Conservation (phyloP, 2,113 vertebrate species). For the Talpa occidentalis region DNA sequence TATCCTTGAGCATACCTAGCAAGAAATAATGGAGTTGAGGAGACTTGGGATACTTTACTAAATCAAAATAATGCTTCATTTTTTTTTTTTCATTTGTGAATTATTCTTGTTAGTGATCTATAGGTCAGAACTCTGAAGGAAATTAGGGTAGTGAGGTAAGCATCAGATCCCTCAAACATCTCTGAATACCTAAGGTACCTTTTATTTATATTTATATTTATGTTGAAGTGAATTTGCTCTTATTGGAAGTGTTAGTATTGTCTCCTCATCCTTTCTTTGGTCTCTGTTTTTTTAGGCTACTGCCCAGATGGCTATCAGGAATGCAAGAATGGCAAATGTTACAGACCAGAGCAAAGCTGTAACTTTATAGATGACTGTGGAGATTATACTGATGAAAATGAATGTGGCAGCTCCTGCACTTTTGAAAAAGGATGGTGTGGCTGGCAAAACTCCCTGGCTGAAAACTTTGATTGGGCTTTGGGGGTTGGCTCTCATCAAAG, state of each 20-base stretch:
- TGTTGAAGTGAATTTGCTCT: conserved; percentile 61
- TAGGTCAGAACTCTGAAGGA: not conserved
- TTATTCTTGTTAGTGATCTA: not conserved
- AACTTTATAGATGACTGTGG: conserved; percentile 93
- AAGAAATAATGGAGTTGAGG: not conserved
- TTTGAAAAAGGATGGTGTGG: conserved; percentile 93
- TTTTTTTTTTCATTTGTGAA: not conserved
- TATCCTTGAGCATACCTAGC: not conserved
- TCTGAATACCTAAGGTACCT: conserved; percentile 54
- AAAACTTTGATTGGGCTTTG: conserved; percentile 91
- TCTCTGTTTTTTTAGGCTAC: conserved; percentile 82
- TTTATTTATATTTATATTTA: not conserved
- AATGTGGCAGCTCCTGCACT: conserved; percentile 92
- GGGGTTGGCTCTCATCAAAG: conserved; percentile 86
- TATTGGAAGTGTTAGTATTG: not conserved
- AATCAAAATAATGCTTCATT: not conserved
- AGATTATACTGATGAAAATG: conserved; percentile 91
- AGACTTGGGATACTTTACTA: not conserved
- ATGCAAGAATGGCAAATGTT: conserved; percentile 90
- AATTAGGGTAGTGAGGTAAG: not conserved
- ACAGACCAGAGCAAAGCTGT: conserved; percentile 87
- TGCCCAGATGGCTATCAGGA: conserved; percentile 85
- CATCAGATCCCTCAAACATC: conserved; percentile 47
- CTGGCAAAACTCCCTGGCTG: conserved; percentile 92
- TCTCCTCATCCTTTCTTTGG: conserved; percentile 40